Conservation (phyloP, 2,888 invertebrate species). For the Erebia aethiops region DNA sequence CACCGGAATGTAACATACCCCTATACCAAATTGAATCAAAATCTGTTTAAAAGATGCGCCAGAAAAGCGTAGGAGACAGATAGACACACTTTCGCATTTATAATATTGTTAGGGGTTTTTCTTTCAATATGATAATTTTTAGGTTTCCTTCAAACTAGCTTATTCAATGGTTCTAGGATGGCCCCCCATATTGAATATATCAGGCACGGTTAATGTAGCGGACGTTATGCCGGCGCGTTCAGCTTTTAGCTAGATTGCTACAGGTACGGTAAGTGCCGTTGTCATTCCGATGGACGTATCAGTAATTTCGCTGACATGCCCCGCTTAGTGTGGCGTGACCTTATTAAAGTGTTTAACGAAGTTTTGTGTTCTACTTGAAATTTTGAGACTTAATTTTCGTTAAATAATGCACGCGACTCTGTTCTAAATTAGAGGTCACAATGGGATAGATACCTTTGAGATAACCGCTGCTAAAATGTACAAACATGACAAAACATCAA, state of each 20-base stretch:
- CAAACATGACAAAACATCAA: too few relatives aligned
- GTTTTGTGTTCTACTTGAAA: background rate
- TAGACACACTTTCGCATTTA: too few relatives aligned
- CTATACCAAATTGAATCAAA: too few relatives aligned
- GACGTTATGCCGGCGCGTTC: conserved; percentile 27
- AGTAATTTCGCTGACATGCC: conserved; percentile 21
- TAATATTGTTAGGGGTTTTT: background rate
- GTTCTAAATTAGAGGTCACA: background rate
- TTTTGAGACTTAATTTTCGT: too few relatives aligned
- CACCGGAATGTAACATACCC: too few relatives aligned
- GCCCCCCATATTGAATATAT: conserved; percentile 17
- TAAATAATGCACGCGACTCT: too few relatives aligned
- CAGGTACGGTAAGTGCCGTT: conserved; percentile 28
- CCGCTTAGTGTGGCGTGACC: conserved; percentile 6
- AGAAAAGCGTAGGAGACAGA: too few relatives aligned
- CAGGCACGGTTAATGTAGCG: conserved; percentile 27
- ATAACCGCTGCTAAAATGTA: background rate
- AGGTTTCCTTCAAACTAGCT: conserved; percentile 6
- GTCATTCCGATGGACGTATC: conserved; percentile 24
- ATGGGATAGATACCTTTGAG: background rate
- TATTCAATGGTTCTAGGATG: conserved; percentile 1
- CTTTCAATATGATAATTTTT: background rate
- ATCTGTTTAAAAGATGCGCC: too few relatives aligned
- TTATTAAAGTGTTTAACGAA: background rate
- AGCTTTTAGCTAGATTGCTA: conserved; percentile 34